A percentile compares a stretch with the other conserved stretches of the same genome.
phyloP scores from a whole-genome alignment of 2,888 invertebrate genomes.

The Habrosyne pyritoides region DNA sequence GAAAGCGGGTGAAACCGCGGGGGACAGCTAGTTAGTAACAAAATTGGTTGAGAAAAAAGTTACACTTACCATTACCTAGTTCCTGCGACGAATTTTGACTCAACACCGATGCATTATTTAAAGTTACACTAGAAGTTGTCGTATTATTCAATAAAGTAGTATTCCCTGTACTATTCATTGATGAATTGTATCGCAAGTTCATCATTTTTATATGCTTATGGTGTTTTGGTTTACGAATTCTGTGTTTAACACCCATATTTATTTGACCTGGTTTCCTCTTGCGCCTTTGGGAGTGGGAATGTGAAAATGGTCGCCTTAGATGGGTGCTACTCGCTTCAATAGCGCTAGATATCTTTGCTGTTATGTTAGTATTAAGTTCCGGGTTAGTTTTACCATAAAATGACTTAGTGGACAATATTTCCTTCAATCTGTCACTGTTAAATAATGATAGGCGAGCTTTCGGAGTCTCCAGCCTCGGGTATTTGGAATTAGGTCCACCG shows the following conservation, averaged over 20 bases:
- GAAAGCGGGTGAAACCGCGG: too few species aligned
- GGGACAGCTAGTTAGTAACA: neutral
- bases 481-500: constrained; percentile 59
- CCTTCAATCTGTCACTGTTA: constrained; percentile 70
- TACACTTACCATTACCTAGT: constrained; percentile 58
- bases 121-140: constrained; percentile 36
- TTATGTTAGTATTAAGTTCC: constrained; percentile 60
- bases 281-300: constrained; percentile 52
- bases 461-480: constrained; percentile 67
- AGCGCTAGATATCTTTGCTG: constrained; percentile 60
- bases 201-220: constrained; percentile 53
- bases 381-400: constrained; percentile 82
- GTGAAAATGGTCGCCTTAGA: constrained; percentile 48
- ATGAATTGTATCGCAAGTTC: constrained; percentile 28
- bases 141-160: constrained; percentile 37
- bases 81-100: constrained; percentile 68
- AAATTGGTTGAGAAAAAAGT: neutral
- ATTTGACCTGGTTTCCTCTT: constrained; percentile 82
- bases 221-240: constrained; percentile 84
- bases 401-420: constrained; percentile 79
- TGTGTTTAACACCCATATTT: constrained; percentile 86
- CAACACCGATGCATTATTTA: constrained; percentile 47
- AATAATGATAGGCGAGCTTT: constrained; percentile 75
- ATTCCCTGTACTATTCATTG: constrained; percentile 22
- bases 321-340: constrained; percentile 56